Evolutionary conservation across 2,113 vertebrate species (phyloP), one percentile per base, ranked within the genome.

Genomic region (Paedocypris sp.): DNA sequence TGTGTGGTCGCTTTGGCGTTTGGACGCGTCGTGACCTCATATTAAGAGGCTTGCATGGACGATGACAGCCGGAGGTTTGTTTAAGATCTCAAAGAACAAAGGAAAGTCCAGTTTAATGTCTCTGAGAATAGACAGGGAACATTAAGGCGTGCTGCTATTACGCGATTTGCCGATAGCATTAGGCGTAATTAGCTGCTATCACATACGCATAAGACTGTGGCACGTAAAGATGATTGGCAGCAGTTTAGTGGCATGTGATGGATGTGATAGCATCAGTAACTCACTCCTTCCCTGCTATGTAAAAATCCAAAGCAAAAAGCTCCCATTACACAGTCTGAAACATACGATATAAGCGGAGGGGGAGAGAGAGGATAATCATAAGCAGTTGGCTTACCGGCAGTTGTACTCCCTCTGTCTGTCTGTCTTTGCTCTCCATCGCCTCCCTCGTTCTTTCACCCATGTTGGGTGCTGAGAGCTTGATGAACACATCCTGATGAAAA

Each of bases 401-500:
- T 67, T 62, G 48, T 73, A 42, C 77, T 67, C 73, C 65, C 70
- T 57, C 69, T 26, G 68, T 72, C 63, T 68, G 66, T 49, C 72
- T 72, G 18, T 33, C 73, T 75, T 73, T 61, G 26, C 63, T 66
- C 71, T 62, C 71, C 53, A 43, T 11, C 25, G 39, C 71, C 64
- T 68, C 66, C 50, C 70, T 73, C 26, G 33, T 74, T 80, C 68
- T 74, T 73, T 62, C 71, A 73, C 65, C 47, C 69, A 64, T 72
- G 60, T 72, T 64, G 53, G 45, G 51, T 68, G 68, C 68, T 74
- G 75, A 79, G 74, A 73, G 67, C 69, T 69, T 75, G 76, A 82
- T 77, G 77, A 83, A 80, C 79, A 79, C 75, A 59, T 67, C 69
- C 70, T 74, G 74, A 82, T 77, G 78, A 79, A 83, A 82, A 77